Conservation (phyloP, 1,140 invertebrate genomes). For the Bombus picipes region DNA sequence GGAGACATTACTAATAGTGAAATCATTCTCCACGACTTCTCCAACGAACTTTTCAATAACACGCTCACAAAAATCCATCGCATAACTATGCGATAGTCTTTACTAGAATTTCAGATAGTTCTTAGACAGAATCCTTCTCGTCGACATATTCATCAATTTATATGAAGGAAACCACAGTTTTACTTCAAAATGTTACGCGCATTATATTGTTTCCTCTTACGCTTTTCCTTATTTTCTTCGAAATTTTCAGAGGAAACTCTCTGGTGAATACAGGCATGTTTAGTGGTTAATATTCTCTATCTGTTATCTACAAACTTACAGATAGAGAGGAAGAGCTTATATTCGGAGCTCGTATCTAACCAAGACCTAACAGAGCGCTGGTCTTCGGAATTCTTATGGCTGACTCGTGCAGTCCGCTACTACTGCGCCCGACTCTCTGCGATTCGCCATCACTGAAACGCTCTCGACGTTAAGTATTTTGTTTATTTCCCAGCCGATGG, state of each 20-base stretch:
- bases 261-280: not conserved
- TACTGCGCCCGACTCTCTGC: constrained; percentile 3
- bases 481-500: not conserved
- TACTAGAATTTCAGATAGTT: not conserved
- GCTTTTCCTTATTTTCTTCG: not conserved
- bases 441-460: not conserved
- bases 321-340: not conserved
- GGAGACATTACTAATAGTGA: constrained; percentile 9
- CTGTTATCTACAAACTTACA: constrained; percentile 26
- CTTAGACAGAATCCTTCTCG: not conserved
- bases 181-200: not conserved
- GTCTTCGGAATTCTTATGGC: constrained; percentile 44
- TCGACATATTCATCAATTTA: not conserved
- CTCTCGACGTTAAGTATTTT: not conserved
- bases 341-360: constrained; percentile 23
- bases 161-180: not conserved
- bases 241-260: not conserved
- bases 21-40: constrained; percentile 21
- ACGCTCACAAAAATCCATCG: not conserved
- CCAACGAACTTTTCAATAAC: constrained; percentile 21
- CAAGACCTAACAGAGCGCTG: constrained; percentile 14
- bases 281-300: constrained; percentile 6
- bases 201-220: not conserved
- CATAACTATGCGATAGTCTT: not conserved
- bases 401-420: constrained; percentile 45